Evolutionary conservation across 2,888 invertebrate species (phyloP).

Genomic region (Caenorhabditis sp.): DNA sequence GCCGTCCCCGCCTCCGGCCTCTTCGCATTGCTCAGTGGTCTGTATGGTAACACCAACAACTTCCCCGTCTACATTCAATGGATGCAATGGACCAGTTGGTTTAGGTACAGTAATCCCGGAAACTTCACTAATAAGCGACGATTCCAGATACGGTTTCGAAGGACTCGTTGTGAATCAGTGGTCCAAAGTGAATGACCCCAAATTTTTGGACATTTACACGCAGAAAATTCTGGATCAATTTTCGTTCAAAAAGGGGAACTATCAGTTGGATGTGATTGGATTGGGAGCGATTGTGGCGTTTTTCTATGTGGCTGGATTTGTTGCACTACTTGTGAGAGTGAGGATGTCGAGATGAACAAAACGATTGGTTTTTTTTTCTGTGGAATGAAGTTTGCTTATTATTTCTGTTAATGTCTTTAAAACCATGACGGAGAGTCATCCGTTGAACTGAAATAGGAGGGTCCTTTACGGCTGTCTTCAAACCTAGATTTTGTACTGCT

Average conservation of each 20-base stretch:
- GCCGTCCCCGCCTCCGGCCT: conserved; percentile 78
- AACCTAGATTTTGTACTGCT: too few species aligned
- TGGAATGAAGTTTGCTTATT: too few species aligned
- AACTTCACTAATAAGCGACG: too few species aligned
- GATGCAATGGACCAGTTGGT: conserved; percentile 74
- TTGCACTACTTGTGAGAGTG: conserved; percentile 71
- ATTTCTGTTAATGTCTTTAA: too few species aligned
- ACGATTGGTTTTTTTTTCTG: too few species aligned
- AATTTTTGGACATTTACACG: conserved; percentile 33
- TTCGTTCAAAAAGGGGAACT: conserved; percentile 70
- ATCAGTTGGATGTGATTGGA: conserved; percentile 61
- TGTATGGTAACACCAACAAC: conserved; percentile 78
- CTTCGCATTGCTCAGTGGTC: conserved; percentile 78
- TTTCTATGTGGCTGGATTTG: conserved; percentile 75
- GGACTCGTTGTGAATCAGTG: conserved; percentile 83
- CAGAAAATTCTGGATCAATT: conserved; percentile 67
- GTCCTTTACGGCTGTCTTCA: too few species aligned
- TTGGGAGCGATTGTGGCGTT: conserved; percentile 34
- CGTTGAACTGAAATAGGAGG: too few species aligned
- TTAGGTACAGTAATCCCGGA: too few species aligned
- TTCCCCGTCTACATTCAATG: conserved; percentile 79
- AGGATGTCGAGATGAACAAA: conserved; percentile 32
- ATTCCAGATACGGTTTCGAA: conserved; percentile 83
- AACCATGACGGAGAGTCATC: too few species aligned
- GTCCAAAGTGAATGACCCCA: conserved; percentile 34